phyloP scores from a whole-genome alignment of 2,888 invertebrate genomes.

The Isoperla grammatica region DNA sequence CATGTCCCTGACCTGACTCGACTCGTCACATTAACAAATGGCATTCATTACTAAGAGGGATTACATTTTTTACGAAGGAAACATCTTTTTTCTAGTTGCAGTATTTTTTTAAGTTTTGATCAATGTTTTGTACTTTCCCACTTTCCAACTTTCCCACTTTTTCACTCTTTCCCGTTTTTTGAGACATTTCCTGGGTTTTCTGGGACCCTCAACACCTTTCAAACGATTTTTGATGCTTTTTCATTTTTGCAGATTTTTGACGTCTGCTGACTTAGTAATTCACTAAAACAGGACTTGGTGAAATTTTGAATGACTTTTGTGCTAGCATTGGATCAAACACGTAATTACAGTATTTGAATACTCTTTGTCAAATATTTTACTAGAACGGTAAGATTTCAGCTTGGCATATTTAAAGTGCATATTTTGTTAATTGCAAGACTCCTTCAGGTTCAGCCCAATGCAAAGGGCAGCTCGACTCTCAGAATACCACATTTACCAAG shows the following conservation, averaged over 20 bases:
- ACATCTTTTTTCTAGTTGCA: background rate
- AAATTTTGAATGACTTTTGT: slow-evolving; percentile 6
- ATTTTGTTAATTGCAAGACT: no score
- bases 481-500: no score
- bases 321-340: background rate
- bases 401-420: no score
- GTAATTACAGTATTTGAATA: background rate
- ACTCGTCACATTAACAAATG: slow-evolving; percentile 7
- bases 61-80: slow-evolving; percentile 1
- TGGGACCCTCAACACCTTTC: background rate
- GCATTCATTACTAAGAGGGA: background rate
- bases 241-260: slow-evolving; percentile 19
- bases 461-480: no score
- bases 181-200: background rate
- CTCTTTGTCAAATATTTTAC: no score
- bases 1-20: slow-evolving; percentile 3
- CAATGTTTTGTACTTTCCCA: background rate
- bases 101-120: slow-evolving; percentile 4
- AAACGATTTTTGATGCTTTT: slow-evolving; percentile 11
- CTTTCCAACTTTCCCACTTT: background rate
- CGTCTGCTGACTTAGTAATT: slow-evolving; percentile 9
- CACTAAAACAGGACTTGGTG: slow-evolving; percentile 16
- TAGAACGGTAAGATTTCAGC: no score
- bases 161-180: background rate
- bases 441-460: no score